A percentile compares a stretch with the other conserved stretches of the same genome.
Evolutionary conservation across 2,113 vertebrate genomes (phyloP).

Genomic region (Strix aluco): DNA sequence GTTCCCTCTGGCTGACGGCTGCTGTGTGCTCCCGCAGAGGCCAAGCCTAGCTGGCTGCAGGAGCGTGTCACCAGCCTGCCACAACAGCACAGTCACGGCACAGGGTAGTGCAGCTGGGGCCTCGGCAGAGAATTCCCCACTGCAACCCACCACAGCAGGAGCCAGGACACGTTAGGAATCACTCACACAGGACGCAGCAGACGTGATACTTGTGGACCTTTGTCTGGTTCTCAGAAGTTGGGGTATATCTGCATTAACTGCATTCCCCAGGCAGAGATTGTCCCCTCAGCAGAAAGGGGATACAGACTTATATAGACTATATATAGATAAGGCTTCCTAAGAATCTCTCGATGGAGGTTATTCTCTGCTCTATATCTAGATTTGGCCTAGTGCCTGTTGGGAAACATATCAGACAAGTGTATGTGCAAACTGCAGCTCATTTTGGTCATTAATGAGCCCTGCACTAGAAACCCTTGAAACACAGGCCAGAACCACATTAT

Average conservation of each 20-base stretch:
- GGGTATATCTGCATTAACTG: not conserved
- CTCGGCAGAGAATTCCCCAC: not conserved
- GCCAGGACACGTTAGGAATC: not conserved
- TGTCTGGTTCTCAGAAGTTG: not conserved
- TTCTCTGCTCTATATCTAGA: constrained; percentile 29
- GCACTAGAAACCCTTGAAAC: not conserved
- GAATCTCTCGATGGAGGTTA: constrained; percentile 14
- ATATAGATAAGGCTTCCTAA: constrained; percentile 64
- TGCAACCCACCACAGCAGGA: accelerated
- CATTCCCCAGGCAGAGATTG: not conserved
- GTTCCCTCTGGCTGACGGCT: not conserved
- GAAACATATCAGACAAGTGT: not conserved
- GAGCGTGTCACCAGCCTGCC: not conserved
- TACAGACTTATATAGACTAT: constrained; percentile 26
- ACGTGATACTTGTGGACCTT: accelerated
- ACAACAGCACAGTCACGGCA: not conserved
- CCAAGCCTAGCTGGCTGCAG: not conserved
- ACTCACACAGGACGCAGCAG: accelerated
- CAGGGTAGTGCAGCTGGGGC: not conserved
- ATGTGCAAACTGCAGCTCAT: not conserved
- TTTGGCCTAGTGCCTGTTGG: not conserved
- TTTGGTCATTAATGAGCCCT: not conserved
- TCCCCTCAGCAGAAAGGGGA: constrained; percentile 41
- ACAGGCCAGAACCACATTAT: not conserved
- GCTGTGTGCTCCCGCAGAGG: not conserved